Base-by-base conservation (phyloP, 2,797 vertebrate species). In the Antrozous pallidus region DNA sequence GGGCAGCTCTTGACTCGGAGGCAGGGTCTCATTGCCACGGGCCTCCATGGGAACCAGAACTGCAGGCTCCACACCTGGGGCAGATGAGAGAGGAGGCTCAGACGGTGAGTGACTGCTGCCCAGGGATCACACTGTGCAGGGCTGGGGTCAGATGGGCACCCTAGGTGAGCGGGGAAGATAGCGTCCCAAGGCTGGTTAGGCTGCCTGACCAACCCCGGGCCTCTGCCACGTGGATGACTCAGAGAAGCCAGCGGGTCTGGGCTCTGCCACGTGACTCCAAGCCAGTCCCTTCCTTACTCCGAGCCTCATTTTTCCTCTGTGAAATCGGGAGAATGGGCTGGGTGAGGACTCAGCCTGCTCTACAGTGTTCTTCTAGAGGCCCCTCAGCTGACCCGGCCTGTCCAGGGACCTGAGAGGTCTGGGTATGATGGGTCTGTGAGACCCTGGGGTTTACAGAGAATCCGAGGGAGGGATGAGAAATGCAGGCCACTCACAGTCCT, bases 401-500 rank as follows among this genome's bases (percentile, higher is more conserved):
- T 73, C 45, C 16, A 56, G 42, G 78, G 77, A 11, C 33, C 78
- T 24, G n/a, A 49, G 49, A 26, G 49, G 24, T 58, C 63, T 84
- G 88, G 38, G 82, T 5, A 17, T 8, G 49, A 70, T 14, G 36
- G 40, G 75, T 49, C 49, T 47, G 3, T 1, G 28, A 36, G 28
- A 67, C 13, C 33, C 4, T 7, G 14, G 87, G 51, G 45, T 17
- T 31, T 38, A 51, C 20, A 38, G 26, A 56, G 36, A 78, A 24
- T 8, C n/a, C 0, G 3, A 77, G 45, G 65, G 33, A 74, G 13
- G 42, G 71, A n/a, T 14, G 47, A 47, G 47, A 92, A 58, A 9
- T 5, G 38, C 47, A 4, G 51, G 90, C 36, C 42, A 98, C 99
- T 98, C 98, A 99, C 99, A 99, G 97, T 99, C 99, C 95, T 99